Evolutionary conservation across 2,113 vertebrate species (phyloP).

Genomic region (Pao palembangensis): DNA sequence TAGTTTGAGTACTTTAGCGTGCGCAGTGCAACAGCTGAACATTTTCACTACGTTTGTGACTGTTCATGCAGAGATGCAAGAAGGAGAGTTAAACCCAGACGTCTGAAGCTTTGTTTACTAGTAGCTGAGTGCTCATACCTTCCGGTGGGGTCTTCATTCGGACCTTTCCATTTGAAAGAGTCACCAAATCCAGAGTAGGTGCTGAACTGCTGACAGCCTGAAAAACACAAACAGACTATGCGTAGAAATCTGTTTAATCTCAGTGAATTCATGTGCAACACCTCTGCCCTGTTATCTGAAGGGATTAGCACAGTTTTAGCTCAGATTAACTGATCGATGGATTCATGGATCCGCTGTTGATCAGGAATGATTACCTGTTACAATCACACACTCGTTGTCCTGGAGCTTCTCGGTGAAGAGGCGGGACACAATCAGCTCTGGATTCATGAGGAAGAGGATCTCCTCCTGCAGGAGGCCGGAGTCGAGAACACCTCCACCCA

Average conservation of each 20-base stretch:
- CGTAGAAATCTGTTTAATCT: too few species aligned
- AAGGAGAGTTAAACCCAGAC: accelerated
- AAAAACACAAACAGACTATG: background rate
- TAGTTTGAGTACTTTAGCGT: too few species aligned
- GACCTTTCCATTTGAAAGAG: constrained; percentile 50
- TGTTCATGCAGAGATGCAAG: too few species aligned
- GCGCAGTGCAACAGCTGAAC: too few species aligned
- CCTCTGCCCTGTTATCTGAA: too few species aligned
- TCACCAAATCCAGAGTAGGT: constrained; percentile 45
- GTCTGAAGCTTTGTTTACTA: background rate
- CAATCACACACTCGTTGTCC: constrained; percentile 62
- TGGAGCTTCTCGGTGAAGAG: constrained; percentile 73
- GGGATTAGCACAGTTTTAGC: too few species aligned
- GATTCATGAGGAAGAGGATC: constrained; percentile 72
- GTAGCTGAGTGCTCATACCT: constrained; percentile 41
- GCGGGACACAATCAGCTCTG: constrained; percentile 73
- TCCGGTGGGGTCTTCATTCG: background rate
- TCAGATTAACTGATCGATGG: background rate
- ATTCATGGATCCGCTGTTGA: background rate
- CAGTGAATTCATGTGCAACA: background rate
- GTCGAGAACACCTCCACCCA: constrained; percentile 72
- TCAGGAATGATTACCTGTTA: constrained; percentile 55
- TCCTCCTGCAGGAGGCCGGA: constrained; percentile 74
- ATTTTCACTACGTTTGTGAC: too few species aligned
- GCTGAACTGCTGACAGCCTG: constrained; percentile 71